phyloP scores from a whole-genome alignment of 2,113 vertebrate genomes.

The Sprattus sprattus region DNA sequence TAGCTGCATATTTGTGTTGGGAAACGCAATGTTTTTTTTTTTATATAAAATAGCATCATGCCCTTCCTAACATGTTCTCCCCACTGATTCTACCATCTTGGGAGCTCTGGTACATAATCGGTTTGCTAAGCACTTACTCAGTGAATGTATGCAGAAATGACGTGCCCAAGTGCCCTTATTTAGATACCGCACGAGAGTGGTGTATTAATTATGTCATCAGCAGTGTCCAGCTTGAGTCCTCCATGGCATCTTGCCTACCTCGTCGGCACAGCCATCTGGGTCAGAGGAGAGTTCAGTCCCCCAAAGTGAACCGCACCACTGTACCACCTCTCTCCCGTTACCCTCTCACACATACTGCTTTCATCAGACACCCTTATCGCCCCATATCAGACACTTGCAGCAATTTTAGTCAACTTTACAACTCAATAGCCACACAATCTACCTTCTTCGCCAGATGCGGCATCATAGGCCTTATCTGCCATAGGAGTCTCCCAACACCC shows the following conservation, averaged over 20 bases:
- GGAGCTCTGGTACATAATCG: too few species aligned
- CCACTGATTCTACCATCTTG: background rate
- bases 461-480: too few species aligned
- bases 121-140: too few species aligned
- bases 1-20: background rate
- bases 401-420: background rate
- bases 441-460: too few species aligned
- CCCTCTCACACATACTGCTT: background rate
- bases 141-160: too few species aligned
- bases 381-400: background rate
- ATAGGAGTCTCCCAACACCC: background rate
- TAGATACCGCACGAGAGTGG: too few species aligned
- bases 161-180: too few species aligned
- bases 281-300: background rate
- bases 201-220: too few species aligned
- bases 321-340: background rate
- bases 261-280: background rate
- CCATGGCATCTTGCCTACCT: too few species aligned
- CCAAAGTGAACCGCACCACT: background rate
- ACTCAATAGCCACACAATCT: background rate
- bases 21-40: background rate
- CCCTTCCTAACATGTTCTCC: background rate
- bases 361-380: background rate
- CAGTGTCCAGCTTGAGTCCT: too few species aligned
- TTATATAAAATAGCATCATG: background rate